These are phyloP conservation scores for Pandemis corylana DNA, from an alignment of 2,888 invertebrate genomes.

Conservation along the genomic window DNA sequence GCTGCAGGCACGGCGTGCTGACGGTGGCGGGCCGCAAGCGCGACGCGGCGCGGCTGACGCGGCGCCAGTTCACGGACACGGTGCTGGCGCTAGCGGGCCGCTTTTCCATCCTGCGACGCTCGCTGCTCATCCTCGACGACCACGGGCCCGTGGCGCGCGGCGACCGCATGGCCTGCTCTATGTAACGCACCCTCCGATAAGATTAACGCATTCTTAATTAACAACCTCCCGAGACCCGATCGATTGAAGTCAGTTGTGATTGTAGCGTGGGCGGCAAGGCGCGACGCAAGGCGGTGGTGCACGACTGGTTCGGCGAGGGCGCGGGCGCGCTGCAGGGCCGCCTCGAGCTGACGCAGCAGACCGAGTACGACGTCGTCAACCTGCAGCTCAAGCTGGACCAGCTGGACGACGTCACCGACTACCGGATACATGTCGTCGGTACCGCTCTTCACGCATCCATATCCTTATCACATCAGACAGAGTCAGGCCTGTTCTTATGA, in stretches of 20 bases:
- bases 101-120: constrained; percentile 90
- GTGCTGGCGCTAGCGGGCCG: constrained; percentile 91
- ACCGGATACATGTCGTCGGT: constrained; percentile 92
- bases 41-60: constrained; percentile 87
- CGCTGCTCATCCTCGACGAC: constrained; percentile 94
- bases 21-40: constrained; percentile 90
- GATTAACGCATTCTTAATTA: neutral
- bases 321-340: constrained; percentile 88
- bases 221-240: neutral
- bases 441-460: neutral
- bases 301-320: constrained; percentile 95
- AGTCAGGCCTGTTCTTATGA: neutral
- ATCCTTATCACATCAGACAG: neutral
- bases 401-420: constrained; percentile 87
- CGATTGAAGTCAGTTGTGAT: constrained; percentile 12
- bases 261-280: constrained; percentile 89
- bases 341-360: constrained; percentile 93
- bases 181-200: constrained; percentile 80
- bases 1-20: constrained; percentile 86
- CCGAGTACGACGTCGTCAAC: constrained; percentile 93
- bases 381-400: constrained; percentile 91
- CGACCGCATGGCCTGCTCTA: constrained; percentile 94
- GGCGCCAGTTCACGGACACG: constrained; percentile 91
- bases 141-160: constrained; percentile 94
- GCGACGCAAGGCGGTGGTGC: constrained; percentile 92